phyloP scores from a whole-genome alignment of 2,797 vertebrate species.

The Orestias chungarensis region DNA sequence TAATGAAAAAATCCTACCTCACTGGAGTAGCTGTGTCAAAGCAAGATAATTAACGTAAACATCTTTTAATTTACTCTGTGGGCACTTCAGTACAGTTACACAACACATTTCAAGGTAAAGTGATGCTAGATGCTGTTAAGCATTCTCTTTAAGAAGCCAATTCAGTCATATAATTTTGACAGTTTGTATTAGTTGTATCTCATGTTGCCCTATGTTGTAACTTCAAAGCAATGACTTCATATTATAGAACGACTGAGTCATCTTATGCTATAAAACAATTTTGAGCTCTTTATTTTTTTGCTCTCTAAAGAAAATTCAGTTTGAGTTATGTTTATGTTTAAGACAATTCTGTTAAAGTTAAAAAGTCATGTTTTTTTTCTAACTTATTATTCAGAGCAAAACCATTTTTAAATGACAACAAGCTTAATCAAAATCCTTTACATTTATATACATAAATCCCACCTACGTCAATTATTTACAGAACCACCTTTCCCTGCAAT shows the following conservation, averaged over 20 bases:
- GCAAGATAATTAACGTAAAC: slow-evolving; percentile 53
- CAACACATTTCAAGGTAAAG: slow-evolving; percentile 26
- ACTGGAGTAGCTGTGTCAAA: slow-evolving; percentile 29
- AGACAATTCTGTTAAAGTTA: neutral
- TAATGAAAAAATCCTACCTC: slow-evolving; percentile 38
- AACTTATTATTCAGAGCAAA: no score
- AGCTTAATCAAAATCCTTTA: neutral
- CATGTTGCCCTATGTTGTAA: slow-evolving; percentile 6
- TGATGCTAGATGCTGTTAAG: slow-evolving; percentile 12
- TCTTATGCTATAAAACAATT: neutral
- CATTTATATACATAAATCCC: neutral
- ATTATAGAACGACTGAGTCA: slow-evolving; percentile 1
- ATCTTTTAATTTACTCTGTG: slow-evolving; percentile 40
- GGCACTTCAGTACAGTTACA: slow-evolving; percentile 13
- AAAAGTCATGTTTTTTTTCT: neutral
- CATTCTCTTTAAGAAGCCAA: slow-evolving; percentile 6
- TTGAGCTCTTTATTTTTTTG: neutral
- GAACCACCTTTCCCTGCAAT: neutral
- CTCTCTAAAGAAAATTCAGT: neutral
- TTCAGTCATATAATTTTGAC: slow-evolving; percentile 11
- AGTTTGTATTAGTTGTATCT: neutral
- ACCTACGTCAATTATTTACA: neutral
- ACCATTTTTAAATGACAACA: no score
- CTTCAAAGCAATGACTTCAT: neutral
- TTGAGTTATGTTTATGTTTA: slow-evolving; percentile 2